Evolutionary conservation across 2,888 invertebrate genomes (phyloP).

Genomic region (Dichetophora obliterata): DNA sequence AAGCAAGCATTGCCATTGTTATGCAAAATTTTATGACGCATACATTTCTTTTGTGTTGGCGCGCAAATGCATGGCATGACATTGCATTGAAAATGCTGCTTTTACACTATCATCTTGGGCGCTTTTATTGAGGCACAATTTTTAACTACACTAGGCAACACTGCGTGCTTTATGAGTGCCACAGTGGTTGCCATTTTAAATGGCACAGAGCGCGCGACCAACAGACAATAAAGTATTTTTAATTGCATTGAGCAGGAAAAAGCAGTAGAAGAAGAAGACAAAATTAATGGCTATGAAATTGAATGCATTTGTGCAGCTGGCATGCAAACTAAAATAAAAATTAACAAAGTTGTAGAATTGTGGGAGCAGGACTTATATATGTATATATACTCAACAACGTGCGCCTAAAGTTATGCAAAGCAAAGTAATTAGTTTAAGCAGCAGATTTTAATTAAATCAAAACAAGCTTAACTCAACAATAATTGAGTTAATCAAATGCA

Average conservation of each 20-base stretch:
- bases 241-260: too few relatives aligned
- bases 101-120: too few relatives aligned
- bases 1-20: conserved; percentile 39
- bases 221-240: too few relatives aligned
- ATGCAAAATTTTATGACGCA: conserved; percentile 49
- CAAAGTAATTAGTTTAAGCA: not conserved
- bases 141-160: too few relatives aligned
- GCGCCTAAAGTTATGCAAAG: not conserved
- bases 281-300: not conserved
- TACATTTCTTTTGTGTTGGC: conserved; percentile 9
- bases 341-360: not conserved
- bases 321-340: conserved; percentile 7
- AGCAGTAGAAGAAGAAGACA: too few relatives aligned
- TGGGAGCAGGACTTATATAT: not conserved
- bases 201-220: too few relatives aligned
- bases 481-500: not conserved
- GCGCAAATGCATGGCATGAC: conserved; percentile 28
- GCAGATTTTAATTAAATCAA: conserved; percentile 1
- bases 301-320: not conserved
- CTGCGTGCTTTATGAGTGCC: too few relatives aligned
- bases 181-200: too few relatives aligned
- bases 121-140: too few relatives aligned
- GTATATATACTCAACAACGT: not conserved
- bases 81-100: conserved; percentile 25
- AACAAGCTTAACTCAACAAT: not conserved